Conservation (phyloP, 2,888 invertebrate genomes). For the Helobdella robusta region DNA sequence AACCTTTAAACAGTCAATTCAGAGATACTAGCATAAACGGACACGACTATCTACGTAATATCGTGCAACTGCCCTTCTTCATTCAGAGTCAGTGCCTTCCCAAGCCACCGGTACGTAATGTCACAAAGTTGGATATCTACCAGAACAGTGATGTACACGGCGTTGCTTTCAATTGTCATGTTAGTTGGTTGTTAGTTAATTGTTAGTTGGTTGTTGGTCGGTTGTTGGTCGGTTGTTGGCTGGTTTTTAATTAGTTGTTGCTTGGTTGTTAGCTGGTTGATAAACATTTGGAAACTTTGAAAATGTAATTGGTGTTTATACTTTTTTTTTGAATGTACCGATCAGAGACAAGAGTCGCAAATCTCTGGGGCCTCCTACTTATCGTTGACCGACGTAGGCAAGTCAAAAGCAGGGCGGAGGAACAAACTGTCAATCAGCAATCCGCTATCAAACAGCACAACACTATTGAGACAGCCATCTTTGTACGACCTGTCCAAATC, state of each 20-base stretch:
- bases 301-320: neutral
- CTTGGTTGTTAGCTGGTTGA: neutral
- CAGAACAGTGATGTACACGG: neutral
- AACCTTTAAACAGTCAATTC: constrained; percentile 39
- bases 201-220: no score
- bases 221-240: neutral
- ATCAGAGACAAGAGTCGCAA: constrained; percentile 27
- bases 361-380: constrained; percentile 27
- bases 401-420: constrained; percentile 14
- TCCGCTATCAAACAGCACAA: constrained; percentile 22
- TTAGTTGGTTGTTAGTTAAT: no score
- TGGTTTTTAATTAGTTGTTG: neutral
- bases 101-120: constrained; percentile 43
- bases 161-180: constrained; percentile 17
- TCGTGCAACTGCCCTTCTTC: constrained; percentile 95
- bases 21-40: constrained; percentile 87
- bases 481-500: constrained; percentile 41
- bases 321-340: neutral
- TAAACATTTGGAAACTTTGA: neutral
- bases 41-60: constrained; percentile 77
- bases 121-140: constrained; percentile 22
- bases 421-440: constrained; percentile 16
- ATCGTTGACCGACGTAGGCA: constrained; percentile 25
- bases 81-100: constrained; percentile 89
- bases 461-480: constrained; percentile 27